Evolutionary conservation across 35 echinoderm and acorn worm species (phyloP), one percentile per base, ranked within the genome.

Genomic region (Lytechinus pictus): DNA sequence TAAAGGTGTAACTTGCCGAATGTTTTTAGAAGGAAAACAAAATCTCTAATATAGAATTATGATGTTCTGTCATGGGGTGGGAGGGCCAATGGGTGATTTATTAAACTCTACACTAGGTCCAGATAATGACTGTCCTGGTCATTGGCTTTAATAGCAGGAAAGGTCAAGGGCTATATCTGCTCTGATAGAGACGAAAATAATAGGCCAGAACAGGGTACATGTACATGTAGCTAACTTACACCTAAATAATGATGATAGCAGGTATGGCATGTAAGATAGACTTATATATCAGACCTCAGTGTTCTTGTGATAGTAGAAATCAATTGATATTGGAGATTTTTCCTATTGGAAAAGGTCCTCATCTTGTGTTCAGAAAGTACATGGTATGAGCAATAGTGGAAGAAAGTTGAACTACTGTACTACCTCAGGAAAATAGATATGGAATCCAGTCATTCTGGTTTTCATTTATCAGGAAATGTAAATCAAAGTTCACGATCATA

Each of bases 171-270:
- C 16, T 79, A 27, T 24, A 79, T 79, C 66, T 79, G 66, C 66
- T 79, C 19, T 79, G 66, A 79, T 79, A 7, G 66, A 79, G 66
- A 24, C 21, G 66, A 79, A 79, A 27, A 79, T 79, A 5, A 79
- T 79, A 79, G 66, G 66, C 66, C 66, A 79, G 19, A 79, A 79
- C 66, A 79, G 66, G 66, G 66, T 79, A 44, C 33, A 44, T 44
- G 66, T 79, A 44, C 33, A 44, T 44, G 33, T 0, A 79, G 19
- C 66, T 79, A 71, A 79, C 66, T 24, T 79, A 79, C 66, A 7
- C 66, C 66, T 79, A 79, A n/a, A 79, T 79, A 24, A 79, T n/a
- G 66, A 79, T 79, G 66, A 79, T 79, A 79, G 66, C 66, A 79
- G 21, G 16, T 6, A 79, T 79, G 66, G 66, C n/a, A 79, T 79